These are phyloP conservation scores for Lineus longissimus DNA, from an alignment of 1,140 invertebrate species.

Conservation along the genomic window DNA sequence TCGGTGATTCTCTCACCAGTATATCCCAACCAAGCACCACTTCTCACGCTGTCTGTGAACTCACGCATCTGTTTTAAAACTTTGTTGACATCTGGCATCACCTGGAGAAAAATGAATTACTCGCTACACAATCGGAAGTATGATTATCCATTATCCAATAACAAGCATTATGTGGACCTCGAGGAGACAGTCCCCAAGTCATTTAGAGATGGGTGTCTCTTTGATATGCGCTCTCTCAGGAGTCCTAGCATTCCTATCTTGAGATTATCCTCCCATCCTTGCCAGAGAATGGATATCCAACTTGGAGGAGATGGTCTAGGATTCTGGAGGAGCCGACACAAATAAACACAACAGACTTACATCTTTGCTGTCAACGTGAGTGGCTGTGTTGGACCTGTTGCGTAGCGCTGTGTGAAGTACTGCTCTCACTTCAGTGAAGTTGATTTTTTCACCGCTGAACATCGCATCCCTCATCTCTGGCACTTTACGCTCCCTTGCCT, in stretches of 20 bases:
- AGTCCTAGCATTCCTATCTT: too few species aligned
- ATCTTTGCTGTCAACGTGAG: conserved; percentile 84
- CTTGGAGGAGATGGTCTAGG: too few species aligned
- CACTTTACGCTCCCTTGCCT: conserved; percentile 79
- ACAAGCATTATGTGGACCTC: conserved; percentile 2
- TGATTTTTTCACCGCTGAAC: conserved; percentile 93
- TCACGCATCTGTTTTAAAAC: conserved; percentile 93
- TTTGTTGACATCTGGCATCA: conserved; percentile 87
- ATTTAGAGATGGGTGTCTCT: too few species aligned
- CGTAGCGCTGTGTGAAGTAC: conserved; percentile 93
- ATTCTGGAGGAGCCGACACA: too few species aligned
- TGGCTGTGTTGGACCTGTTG: conserved; percentile 75
- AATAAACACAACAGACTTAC: too few species aligned
- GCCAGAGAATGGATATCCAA: too few species aligned
- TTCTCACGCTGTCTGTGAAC: conserved; percentile 67
- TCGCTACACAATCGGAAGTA: conserved; percentile 10
- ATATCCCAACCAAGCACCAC: conserved; percentile 78
- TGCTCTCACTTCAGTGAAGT: conserved; percentile 94
- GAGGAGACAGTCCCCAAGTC: not conserved
- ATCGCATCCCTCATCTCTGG: conserved; percentile 84
- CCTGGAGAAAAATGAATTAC: conserved; percentile 50
- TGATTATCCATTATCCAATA: too few species aligned
- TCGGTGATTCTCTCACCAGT: conserved; percentile 94
- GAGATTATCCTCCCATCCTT: too few species aligned
- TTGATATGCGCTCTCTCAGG: too few species aligned